Percentiles rank a stretch among this genome's conserved stretches.
Conservation (phyloP, 2,113 vertebrate species). For the Chaenogobius annularis region DNA sequence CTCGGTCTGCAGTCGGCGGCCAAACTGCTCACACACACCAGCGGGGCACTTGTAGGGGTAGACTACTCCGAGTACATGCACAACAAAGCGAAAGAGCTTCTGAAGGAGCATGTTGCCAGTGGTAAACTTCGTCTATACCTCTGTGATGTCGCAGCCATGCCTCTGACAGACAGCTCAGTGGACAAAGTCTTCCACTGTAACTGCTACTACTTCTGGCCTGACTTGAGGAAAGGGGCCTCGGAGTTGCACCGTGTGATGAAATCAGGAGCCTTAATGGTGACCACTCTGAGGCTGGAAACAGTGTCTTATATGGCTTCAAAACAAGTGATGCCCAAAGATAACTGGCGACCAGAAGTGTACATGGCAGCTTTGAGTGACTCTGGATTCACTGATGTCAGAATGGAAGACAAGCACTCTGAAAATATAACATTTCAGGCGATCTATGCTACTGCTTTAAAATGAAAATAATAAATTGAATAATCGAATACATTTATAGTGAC, state of each 20-base stretch:
- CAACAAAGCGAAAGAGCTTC: conserved; percentile 53
- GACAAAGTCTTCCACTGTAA: conserved; percentile 80
- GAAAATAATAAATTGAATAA: conserved; percentile 11
- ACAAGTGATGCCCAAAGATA: conserved; percentile 44
- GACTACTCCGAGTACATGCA: conserved; percentile 78
- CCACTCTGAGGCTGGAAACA: conserved; percentile 47
- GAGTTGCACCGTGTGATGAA: conserved; percentile 77
- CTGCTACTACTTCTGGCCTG: conserved; percentile 81
- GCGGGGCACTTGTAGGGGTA: conserved; percentile 68
- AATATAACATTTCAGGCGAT: conserved; percentile 65
- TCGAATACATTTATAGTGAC: too few species aligned
- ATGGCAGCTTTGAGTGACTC: conserved; percentile 67
- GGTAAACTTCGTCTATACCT: conserved; percentile 67
- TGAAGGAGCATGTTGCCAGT: conserved; percentile 53
- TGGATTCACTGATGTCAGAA: conserved; percentile 69
- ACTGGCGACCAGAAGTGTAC: conserved; percentile 70
- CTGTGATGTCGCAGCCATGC: conserved; percentile 68
- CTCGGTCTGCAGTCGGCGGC: conserved; percentile 64
- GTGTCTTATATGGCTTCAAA: conserved; percentile 29
- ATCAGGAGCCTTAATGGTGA: conserved; percentile 72
- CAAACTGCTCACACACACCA: conserved; percentile 51
- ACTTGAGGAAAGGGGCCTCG: conserved; percentile 56
- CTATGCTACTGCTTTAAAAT: conserved; percentile 68
- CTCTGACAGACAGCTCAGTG: conserved; percentile 61
- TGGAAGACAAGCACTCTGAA: conserved; percentile 58